These are phyloP conservation scores for Pelmatolapia mariae DNA, from an alignment of 2,113 vertebrate species.

Conservation along the genomic window DNA sequence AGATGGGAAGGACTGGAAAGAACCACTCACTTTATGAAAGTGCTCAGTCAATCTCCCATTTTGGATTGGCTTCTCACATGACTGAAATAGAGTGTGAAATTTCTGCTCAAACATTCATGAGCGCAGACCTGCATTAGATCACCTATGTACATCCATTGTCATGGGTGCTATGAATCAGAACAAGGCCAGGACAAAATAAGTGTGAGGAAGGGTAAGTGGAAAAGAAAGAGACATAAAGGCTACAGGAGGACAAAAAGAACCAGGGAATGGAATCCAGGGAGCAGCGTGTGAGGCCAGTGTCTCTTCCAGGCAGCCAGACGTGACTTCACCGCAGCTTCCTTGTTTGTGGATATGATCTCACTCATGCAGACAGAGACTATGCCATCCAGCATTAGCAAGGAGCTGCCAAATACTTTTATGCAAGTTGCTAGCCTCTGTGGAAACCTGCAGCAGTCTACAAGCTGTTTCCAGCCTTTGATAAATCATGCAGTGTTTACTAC, in stretches of 20 bases:
- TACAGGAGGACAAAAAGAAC: neutral
- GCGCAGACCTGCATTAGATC: slow-evolving; percentile 50
- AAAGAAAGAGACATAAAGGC: neutral
- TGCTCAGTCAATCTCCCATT: neutral
- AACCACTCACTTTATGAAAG: neutral
- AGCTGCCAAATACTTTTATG: slow-evolving; percentile 1
- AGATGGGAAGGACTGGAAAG: neutral
- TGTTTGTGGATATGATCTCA: slow-evolving; percentile 48
- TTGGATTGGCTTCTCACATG: slow-evolving; percentile 5
- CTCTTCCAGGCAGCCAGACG: slow-evolving; percentile 30
- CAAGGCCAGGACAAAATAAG: neutral
- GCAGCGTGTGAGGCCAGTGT: neutral
- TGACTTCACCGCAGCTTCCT: slow-evolving; percentile 43
- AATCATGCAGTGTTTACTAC: slow-evolving; percentile 66
- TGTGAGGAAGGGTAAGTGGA: neutral
- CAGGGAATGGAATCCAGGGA: neutral
- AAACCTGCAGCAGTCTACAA: slow-evolving; percentile 37
- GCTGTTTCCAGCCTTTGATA: slow-evolving; percentile 49
- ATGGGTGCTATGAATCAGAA: neutral
- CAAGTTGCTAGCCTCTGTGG: neutral
- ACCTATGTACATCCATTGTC: neutral
- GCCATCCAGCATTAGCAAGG: slow-evolving; percentile 12
- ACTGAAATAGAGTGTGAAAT: slow-evolving; percentile 68
- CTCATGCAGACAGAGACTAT: slow-evolving; percentile 15
- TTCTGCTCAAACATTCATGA: slow-evolving; percentile 58